These are phyloP conservation scores for Eleutherodactylus coqui DNA, from an alignment of 2,797 vertebrate species.

Conservation along the genomic window DNA sequence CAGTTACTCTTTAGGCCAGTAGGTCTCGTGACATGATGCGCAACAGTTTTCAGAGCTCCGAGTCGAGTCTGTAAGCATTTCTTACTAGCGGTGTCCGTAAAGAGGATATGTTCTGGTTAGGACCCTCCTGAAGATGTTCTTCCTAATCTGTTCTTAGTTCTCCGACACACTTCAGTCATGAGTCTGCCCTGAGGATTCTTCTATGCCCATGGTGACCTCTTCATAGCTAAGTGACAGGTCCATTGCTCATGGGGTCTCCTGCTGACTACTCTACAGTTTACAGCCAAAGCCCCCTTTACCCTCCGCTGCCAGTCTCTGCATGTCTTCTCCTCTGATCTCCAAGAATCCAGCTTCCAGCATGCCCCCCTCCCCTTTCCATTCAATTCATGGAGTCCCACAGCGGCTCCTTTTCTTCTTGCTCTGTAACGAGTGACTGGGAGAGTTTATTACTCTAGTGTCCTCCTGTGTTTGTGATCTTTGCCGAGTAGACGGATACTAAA, in stretches of 20 bases:
- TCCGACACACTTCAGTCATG: constrained; percentile 26
- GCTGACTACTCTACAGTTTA: constrained; percentile 20
- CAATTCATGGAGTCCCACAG: constrained; percentile 20
- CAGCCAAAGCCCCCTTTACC: constrained; percentile 10
- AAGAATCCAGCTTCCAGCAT: neutral
- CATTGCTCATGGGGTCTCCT: constrained; percentile 41
- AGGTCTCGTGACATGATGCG: neutral
- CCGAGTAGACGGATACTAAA: neutral
- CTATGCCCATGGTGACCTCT: constrained; percentile 43
- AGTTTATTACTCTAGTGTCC: constrained; percentile 28
- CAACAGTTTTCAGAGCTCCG: neutral
- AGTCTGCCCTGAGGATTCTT: constrained; percentile 16
- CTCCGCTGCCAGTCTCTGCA: constrained; percentile 25
- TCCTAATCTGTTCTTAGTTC: constrained; percentile 14
- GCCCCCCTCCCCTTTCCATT: constrained; percentile 19
- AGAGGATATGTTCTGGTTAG: neutral
- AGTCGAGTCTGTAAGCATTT: neutral
- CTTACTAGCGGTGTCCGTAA: neutral
- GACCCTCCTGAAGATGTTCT: neutral
- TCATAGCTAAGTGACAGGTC: constrained; percentile 44
- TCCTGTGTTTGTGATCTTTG: constrained; percentile 1
- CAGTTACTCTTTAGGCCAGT: too few species aligned
- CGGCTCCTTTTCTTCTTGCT: neutral
- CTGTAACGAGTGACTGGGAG: constrained; percentile 1
- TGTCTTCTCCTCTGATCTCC: constrained; percentile 45